phyloP scores from a whole-genome alignment of 2,113 vertebrate species.

The Lichenostomus cassidix region DNA sequence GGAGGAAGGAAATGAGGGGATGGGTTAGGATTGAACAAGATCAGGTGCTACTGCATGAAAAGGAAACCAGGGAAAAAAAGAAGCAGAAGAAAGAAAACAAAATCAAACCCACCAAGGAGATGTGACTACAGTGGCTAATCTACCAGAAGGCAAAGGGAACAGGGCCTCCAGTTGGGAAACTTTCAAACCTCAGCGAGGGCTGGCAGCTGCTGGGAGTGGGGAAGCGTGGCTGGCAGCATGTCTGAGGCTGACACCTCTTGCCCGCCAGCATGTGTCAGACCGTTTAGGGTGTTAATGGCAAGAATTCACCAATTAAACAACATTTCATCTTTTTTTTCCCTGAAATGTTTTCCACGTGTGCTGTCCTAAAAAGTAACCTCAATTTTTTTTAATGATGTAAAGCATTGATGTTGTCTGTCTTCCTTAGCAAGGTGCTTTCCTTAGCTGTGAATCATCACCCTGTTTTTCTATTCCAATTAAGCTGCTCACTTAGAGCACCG shows the following conservation, averaged over 20 bases:
- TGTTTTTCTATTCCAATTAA: background rate
- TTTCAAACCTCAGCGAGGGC: background rate
- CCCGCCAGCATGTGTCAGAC: background rate
- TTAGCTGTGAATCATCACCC: background rate
- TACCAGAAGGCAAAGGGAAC: background rate
- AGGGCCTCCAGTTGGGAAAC: background rate
- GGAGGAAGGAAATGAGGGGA: background rate
- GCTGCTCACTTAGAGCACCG: background rate
- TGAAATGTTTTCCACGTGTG: background rate
- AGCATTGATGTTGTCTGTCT: background rate
- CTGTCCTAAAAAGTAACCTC: background rate
- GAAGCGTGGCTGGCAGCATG: background rate
- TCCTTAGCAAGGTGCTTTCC: conserved; percentile 26
- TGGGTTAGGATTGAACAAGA: background rate
- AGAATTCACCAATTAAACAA: background rate
- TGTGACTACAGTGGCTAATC: background rate
- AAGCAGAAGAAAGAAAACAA: background rate
- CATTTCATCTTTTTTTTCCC: background rate
- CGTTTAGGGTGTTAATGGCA: background rate
- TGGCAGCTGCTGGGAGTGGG: background rate
- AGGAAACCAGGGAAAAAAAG: background rate
- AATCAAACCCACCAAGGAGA: background rate
- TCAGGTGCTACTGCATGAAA: background rate
- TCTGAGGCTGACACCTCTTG: background rate
- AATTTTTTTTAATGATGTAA: background rate